A percentile compares a stretch with the other conserved stretches of the same genome.
These are phyloP conservation scores for Athalia cordata DNA, from an alignment of 2,888 invertebrate genomes.

Conservation along the genomic window DNA sequence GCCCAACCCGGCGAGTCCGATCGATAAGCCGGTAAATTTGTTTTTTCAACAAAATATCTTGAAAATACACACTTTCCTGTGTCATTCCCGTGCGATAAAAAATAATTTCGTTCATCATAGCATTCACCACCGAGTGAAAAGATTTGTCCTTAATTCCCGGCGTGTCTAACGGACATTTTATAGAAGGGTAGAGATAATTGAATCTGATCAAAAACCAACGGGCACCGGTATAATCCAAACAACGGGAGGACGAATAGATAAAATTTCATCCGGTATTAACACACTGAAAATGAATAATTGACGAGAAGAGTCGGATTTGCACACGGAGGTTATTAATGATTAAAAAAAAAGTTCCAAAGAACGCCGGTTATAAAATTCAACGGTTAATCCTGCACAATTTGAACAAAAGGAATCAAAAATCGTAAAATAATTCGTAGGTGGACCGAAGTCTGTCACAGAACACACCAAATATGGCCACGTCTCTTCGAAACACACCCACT, in stretches of 20 bases:
- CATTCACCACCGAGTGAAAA: background rate
- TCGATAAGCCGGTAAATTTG: constrained; percentile 25
- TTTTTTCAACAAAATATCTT: background rate
- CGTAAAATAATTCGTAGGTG: constrained; percentile 3
- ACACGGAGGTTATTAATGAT: no score
- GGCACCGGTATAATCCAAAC: background rate
- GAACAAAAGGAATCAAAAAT: background rate
- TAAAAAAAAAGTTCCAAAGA: no score
- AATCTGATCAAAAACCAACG: background rate
- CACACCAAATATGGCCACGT: constrained; percentile 57
- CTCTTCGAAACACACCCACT: constrained; percentile 55
- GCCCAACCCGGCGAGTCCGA: constrained; percentile 61
- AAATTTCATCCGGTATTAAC: background rate
- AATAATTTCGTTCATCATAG: no score
- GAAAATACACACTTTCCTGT: no score
- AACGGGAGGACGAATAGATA: background rate
- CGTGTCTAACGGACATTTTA: background rate
- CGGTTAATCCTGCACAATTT: background rate
- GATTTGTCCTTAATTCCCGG: background rate
- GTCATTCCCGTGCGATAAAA: no score
- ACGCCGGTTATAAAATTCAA: no score
- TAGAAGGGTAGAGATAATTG: background rate
- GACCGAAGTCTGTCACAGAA: constrained; percentile 50
- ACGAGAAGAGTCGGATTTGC: no score
- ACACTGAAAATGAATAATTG: no score